Evolutionary conservation across 2,797 vertebrate genomes (phyloP), one percentile per base, ranked within the genome.

Genomic region (Schizothorax lantsangensis): DNA sequence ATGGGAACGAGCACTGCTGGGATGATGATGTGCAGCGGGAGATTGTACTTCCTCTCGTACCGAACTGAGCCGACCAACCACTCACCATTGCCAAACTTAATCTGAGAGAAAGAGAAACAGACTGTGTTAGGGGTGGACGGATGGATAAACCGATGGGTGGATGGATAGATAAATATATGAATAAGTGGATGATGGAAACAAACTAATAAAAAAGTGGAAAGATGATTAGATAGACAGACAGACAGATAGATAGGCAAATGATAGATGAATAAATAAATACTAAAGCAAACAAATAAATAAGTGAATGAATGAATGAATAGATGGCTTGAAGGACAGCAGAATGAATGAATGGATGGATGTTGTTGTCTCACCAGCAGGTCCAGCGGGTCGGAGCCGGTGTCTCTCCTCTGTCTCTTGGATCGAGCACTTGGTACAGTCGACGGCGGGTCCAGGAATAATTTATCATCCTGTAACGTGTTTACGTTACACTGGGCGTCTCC

Each of bases 1-100:
- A 99, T 99, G n/a, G 98, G 98, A 64, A 97, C 90, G 14, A 99
- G 91, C n/a, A 99, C 97, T 0, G 96, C 94, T 0, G 98, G 98
- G 93, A 99, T 96, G 94, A 99, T 99, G 66, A 98, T 95, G 15
- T 92, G 92, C 78, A 99, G 92, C 0, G 97, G 97, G 75, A 97
- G 94, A 72, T 95, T 95, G 26, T 95, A 95, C 84, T 94, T 97
- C 43, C 94, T 94, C 85, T 91, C 93, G 17, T 99, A 99, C 91
- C 96, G 96, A 6, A 99, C 97, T 0, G 95, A 95, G 74, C 96
- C 98, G 2, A 98, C 95, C 81, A 94, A 73, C 97, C 97, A 98
- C 92, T 96, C 95, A 0, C 97, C 95, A 0, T 95, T 94, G 52
- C 98, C 98, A 81, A 99, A 99, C 93, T 97, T 96, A 57, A 99